Base-by-base conservation (phyloP, 1,140 invertebrate species). In the Coelopa frigida region DNA sequence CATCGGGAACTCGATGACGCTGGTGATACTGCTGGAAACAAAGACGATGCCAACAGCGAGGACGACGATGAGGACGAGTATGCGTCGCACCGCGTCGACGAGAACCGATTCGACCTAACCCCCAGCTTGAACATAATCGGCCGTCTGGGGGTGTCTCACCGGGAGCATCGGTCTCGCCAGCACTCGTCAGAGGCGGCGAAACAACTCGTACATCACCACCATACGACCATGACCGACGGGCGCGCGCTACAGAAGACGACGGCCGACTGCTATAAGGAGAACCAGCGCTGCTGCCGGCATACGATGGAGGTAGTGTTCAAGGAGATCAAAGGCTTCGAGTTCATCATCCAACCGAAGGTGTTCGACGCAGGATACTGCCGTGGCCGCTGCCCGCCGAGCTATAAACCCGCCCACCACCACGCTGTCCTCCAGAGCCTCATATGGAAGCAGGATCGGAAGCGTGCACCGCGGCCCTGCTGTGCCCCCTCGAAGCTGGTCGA, bases 351-450 rank as follows among this genome's bases (percentile, higher is more conserved):
- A 47, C 84, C 85, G 10, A 79, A 78, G 55, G 72, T 70, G 17
- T 86, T 86, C 56, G 83, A 87, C 56, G 83, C 83, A 2, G 83
- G 82, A 12, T 83, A 77, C 49, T 87, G 85, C 57, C 77, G 78
- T 39, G 85, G 85, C 3, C 72, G 79, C 26, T 87, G 85, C 61
- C 82, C 81, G 7, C 76, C 77, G 1, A 71, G 79, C 0, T 83
- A 78, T 57, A 83, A 84, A 59, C 77, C 79, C 7, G 82, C 83
- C 3, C 78, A 80, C 43, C 82, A 83, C 52, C 84, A 87, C 62
- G 83, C 85, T 2, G 70, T 84, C 4, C 64, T 87, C 26, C 84
- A 87, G 61, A 80, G 80, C 43, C 66, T 85, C 2, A 74, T 85
- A 38, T 80, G 80, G 73, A 75, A 78, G 49, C 74, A 79, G 50